phyloP scores from a whole-genome alignment of 2,888 invertebrate genomes.

The Drosophila barbarae region DNA sequence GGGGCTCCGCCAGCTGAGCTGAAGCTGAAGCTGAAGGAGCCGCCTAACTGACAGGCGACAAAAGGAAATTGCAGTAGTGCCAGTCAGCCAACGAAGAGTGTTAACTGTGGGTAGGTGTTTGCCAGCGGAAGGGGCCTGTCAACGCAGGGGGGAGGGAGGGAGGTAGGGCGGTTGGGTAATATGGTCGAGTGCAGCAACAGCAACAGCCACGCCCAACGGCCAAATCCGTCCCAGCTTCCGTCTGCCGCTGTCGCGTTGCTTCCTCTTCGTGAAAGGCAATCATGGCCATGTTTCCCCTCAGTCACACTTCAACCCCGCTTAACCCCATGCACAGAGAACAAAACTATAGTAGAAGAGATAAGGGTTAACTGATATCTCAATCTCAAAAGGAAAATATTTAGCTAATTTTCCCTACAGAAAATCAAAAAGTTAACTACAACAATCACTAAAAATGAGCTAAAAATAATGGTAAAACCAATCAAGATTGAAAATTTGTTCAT shows the following conservation, averaged over 20 bases:
- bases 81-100: conserved; percentile 9
- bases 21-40: conserved; percentile 4
- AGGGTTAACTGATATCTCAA: neutral
- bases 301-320: neutral
- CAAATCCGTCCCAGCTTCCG: conserved; percentile 25
- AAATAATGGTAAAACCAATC: neutral
- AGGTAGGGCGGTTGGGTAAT: neutral
- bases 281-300: conserved; percentile 36
- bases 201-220: conserved; percentile 27
- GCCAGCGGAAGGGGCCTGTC: conserved; percentile 1
- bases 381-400: neutral
- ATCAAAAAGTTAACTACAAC: neutral
- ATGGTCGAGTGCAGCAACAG: conserved; percentile 26
- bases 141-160: neutral
- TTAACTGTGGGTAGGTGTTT: conserved; percentile 8
- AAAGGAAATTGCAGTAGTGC: conserved; percentile 30
- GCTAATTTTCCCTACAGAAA: too few relatives aligned
- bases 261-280: conserved; percentile 51
- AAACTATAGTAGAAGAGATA: neutral
- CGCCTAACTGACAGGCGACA: conserved; percentile 32
- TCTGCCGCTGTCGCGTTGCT: conserved; percentile 26
- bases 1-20: neutral
- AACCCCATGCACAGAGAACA: conserved; percentile 3
- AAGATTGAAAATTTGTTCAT: neutral
- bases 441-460: neutral